Evolutionary conservation across 2,113 vertebrate genomes (phyloP).

Genomic region (Connochaetes taurinus): DNA sequence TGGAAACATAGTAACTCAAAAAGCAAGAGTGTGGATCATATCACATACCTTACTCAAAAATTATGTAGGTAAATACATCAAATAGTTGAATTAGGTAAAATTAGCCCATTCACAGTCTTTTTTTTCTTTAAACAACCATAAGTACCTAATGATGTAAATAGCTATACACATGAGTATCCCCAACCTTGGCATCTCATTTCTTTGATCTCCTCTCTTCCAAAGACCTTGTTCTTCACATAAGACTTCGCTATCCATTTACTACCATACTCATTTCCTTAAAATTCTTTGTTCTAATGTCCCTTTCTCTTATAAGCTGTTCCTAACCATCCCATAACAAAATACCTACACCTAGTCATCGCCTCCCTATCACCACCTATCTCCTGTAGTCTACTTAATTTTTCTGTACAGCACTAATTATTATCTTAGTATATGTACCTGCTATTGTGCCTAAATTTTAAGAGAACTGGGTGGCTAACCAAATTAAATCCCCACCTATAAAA

Average conservation of each 20-base stretch:
- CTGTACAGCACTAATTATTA: background rate
- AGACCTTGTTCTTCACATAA: background rate
- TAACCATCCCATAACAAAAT: background rate
- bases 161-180: background rate
- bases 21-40: background rate
- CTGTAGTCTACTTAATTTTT: background rate
- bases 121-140: background rate
- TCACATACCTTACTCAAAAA: background rate
- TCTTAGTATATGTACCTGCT: background rate
- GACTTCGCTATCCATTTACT: background rate
- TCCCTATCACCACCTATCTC: background rate
- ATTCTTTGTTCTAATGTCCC: slow-evolving; percentile 3
- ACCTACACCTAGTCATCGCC: background rate
- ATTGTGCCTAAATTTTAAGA: slow-evolving; percentile 8
- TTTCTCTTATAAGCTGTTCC: background rate
- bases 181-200: background rate
- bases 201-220: slow-evolving; percentile 2
- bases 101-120: background rate
- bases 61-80: background rate
- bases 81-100: slow-evolving; percentile 14
- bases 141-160: background rate
- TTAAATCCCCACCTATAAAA: slow-evolving; percentile 1
- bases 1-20: background rate
- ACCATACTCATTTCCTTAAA: background rate
- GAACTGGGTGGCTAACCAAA: background rate